These are phyloP conservation scores for Crambe crambe DNA, from an alignment of 37 sponge, comb jelly and placozoan genomes.

Conservation along the genomic window DNA sequence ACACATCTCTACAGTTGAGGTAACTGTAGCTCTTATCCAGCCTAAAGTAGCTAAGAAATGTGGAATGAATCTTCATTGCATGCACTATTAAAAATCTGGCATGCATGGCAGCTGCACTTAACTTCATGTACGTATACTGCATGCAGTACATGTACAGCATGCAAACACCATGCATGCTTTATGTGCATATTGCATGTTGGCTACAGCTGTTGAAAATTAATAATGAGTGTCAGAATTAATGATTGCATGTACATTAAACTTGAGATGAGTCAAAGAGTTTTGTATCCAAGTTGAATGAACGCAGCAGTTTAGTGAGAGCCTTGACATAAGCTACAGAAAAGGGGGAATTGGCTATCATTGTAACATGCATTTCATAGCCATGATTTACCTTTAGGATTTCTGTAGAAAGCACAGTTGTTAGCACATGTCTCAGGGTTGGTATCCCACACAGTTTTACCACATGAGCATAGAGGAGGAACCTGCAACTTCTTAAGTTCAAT, in stretches of 20 bases:
- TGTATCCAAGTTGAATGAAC: slow-evolving; percentile 35
- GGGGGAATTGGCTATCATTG: not conserved
- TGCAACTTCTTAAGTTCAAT: slow-evolving; percentile 3
- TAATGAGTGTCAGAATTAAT: no score
- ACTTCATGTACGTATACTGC: no score
- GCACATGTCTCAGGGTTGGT: slow-evolving; percentile 78
- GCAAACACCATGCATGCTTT: no score
- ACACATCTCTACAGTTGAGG: slow-evolving; percentile 66
- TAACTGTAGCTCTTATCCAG: slow-evolving; percentile 84
- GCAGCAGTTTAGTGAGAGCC: slow-evolving; percentile 50
- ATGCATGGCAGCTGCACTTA: no score
- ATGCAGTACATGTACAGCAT: no score
- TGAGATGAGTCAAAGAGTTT: no score
- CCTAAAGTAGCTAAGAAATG: slow-evolving; percentile 63
- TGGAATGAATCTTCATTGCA: slow-evolving; percentile 8
- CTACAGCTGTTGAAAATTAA: no score
- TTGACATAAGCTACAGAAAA: slow-evolving; percentile 40
- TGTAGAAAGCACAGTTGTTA: slow-evolving; percentile 84
- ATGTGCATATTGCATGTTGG: no score
- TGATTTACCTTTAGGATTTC: slow-evolving; percentile 59
- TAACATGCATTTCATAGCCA: not conserved
- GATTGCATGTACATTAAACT: no score
- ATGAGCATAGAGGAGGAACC: slow-evolving; percentile 76
- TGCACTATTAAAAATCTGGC: no score
- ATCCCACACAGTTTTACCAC: slow-evolving; percentile 74